Conservation (phyloP, 2,113 vertebrate species). For the Orientallactaga bullata region DNA sequence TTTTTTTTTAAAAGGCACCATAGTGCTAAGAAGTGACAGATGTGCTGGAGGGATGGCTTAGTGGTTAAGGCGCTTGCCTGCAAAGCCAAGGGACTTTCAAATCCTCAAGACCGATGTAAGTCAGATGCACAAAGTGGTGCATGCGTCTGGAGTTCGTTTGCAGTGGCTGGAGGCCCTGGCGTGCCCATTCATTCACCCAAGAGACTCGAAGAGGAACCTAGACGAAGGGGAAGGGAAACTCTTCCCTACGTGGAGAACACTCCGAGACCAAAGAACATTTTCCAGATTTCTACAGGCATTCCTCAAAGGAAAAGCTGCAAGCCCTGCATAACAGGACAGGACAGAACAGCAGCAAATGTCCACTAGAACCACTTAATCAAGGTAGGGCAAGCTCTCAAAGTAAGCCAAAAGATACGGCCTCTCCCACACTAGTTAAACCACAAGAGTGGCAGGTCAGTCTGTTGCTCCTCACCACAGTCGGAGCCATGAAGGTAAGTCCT, state of each 20-base stretch:
- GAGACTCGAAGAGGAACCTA: not conserved
- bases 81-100: too few relatives aligned
- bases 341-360: not conserved
- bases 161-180: too few relatives aligned
- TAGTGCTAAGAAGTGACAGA: too few relatives aligned
- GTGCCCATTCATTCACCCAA: too few relatives aligned
- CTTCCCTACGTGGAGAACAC: not conserved
- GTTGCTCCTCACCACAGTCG: not conserved
- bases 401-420: not conserved
- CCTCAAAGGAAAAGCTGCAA: not conserved
- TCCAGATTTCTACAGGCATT: not conserved
- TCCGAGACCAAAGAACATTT: not conserved
- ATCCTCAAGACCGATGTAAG: too few relatives aligned
- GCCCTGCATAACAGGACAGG: not conserved
- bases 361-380: not conserved
- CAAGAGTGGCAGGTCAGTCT: not conserved
- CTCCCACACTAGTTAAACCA: not conserved
- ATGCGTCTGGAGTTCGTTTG: too few relatives aligned
- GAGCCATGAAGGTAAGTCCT: not conserved
- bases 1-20: too few relatives aligned
- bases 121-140: too few relatives aligned
- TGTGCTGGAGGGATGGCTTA: too few relatives aligned
- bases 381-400: not conserved
- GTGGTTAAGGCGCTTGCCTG: too few relatives aligned
- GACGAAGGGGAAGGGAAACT: not conserved